Conservation (phyloP, 1,140 invertebrate genomes). For the Orchestia grillus region DNA sequence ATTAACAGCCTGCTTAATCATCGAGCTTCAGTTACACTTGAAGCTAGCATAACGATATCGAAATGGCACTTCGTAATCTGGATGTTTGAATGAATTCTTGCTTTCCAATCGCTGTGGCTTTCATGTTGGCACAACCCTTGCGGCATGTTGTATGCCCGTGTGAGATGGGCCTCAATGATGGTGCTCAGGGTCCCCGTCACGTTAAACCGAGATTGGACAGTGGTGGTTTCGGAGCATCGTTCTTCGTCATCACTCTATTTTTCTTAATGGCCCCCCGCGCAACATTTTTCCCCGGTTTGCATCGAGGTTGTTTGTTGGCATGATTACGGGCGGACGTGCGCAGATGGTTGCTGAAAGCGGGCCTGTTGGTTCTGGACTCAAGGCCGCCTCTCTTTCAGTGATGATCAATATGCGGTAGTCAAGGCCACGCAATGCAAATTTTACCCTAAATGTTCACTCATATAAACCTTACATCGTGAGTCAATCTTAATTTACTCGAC, state of each 20-base stretch:
- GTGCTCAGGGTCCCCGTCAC: neutral
- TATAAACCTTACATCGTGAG: neutral
- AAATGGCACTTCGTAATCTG: too few relatives aligned
- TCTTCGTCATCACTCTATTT: neutral
- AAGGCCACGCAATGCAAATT: neutral
- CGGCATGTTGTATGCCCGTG: neutral
- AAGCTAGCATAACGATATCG: too few relatives aligned
- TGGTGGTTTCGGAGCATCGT: neutral
- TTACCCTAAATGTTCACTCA: neutral
- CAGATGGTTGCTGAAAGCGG: neutral
- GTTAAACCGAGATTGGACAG: neutral
- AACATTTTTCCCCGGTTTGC: neutral
- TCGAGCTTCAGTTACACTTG: too few relatives aligned
- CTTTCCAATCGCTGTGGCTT: neutral
- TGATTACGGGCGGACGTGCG: conserved; percentile 1
- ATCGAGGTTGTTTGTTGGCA: neutral
- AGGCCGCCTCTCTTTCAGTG: conserved; percentile 28
- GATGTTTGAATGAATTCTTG: neutral
- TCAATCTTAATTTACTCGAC: too few relatives aligned
- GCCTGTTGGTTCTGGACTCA: conserved; percentile 1
- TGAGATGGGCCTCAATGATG: neutral
- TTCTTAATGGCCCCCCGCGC: neutral
- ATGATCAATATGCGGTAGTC: neutral
- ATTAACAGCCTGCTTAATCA: too few relatives aligned
- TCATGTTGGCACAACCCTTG: neutral